Base-by-base conservation (phyloP, 1,140 invertebrate genomes). In the Phymastichus coffea region DNA sequence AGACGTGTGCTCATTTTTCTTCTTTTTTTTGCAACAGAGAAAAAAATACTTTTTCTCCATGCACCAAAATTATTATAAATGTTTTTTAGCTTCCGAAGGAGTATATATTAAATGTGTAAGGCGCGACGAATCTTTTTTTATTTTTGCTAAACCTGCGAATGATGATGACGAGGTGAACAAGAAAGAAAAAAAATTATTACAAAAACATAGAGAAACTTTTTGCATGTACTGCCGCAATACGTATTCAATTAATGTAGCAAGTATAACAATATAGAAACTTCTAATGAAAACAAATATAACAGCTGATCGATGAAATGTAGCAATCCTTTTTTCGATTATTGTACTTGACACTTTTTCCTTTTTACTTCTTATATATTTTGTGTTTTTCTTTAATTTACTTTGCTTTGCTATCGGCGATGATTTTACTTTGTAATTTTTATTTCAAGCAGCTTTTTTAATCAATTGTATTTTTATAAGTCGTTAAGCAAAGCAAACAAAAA, bases 201-300 rank as follows among this genome's bases (percentile, higher is more conserved):
- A n/a, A 33, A 26, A 59, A 44, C 15, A 26, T 37, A 46, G 44
- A 46, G 57, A 38, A 46, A n/a, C n/a, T n/a, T n/a, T n/a, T n/a
- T 44, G 22, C 48, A 46, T 53, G 57, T 59, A 59, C n/a, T n/a
- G n/a, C 57, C 48, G 48, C 30, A 54, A 54, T 47, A 54, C 49
- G 57, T 60, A 60, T 60, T 60, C n/a, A n/a, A n/a, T n/a, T 60
- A 53, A 60, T 60, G 40, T 53, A 53, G 40, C 23, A 26, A 54
- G 14, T 48, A 54, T 33, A 60, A 47, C n/a, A n/a, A 40, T 47
- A 47, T 54, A 54, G 14, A 14, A 47, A 30, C 23, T 6, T 40
- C 44, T 47, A 52, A 28, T 46, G 25, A 54, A 40, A 48, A 30
- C n/a, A 30, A 58, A 30, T 40, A 47, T 17, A 47, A 47, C 23